These are phyloP conservation scores for Falco biarmicus DNA, from an alignment of 2,797 vertebrate species.

Conservation along the genomic window DNA sequence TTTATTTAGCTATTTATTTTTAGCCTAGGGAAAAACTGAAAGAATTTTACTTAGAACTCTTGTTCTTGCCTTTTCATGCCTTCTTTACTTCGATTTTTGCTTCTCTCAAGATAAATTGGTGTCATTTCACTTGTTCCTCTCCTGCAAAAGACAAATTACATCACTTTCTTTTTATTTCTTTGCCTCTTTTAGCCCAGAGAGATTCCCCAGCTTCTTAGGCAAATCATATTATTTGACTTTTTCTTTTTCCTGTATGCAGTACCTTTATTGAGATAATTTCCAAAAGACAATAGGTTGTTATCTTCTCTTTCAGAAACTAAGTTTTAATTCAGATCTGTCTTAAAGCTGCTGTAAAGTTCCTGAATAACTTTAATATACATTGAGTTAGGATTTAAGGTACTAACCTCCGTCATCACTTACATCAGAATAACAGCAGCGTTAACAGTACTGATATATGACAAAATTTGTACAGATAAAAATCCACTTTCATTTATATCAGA, in stretches of 20 bases:
- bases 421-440: not conserved
- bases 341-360: not conserved
- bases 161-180: conserved; percentile 4
- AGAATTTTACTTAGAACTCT: not conserved
- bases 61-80: not conserved
- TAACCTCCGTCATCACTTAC: not conserved
- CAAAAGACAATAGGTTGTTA: not conserved
- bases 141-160: conserved; percentile 14
- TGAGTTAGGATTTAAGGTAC: not conserved
- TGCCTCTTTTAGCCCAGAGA: not conserved
- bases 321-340: not conserved
- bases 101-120: conserved; percentile 23
- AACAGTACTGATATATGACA: not conserved
- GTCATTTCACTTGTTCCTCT: conserved; percentile 30
- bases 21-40: not conserved
- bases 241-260: not conserved
- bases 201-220: not conserved
- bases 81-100: not conserved
- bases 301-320: not conserved
- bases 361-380: not conserved
- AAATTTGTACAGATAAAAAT: not conserved
- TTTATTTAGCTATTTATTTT: conserved; percentile 37
- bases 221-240: not conserved
- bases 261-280: not conserved
- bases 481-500: not conserved